Evolutionary conservation across 2,888 invertebrate genomes (phyloP).

Genomic region (Imbricaverruca yamaguchii): DNA sequence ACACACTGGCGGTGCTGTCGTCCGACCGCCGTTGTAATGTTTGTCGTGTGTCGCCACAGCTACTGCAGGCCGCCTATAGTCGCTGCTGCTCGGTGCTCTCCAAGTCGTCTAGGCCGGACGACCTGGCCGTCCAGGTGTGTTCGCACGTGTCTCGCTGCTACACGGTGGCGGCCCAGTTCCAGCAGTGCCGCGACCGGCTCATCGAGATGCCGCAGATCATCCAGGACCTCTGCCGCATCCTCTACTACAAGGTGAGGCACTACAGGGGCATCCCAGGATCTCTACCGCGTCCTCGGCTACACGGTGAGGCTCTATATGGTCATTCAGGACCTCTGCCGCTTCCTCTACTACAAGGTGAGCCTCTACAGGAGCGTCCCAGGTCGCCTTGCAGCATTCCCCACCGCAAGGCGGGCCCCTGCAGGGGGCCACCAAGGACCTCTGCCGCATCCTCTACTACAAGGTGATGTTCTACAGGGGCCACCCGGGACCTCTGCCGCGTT

Average conservation of each 20-base stretch:
- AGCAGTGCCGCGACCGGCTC: constrained; percentile 77
- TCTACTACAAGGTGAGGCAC: constrained; percentile 66
- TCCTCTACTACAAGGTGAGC: constrained; percentile 72
- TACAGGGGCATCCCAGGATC: too few species aligned
- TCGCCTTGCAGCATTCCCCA: too few species aligned
- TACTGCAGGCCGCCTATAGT: constrained; percentile 78
- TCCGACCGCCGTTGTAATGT: too few species aligned
- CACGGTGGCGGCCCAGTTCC: constrained; percentile 91
- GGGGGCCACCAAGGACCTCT: constrained; percentile 77
- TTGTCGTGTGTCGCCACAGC: constrained; percentile 37
- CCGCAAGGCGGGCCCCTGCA: constrained; percentile 47
- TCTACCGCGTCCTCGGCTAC: constrained; percentile 76
- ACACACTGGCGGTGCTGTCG: too few species aligned
- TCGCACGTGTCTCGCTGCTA: constrained; percentile 84
- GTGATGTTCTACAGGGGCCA: constrained; percentile 44
- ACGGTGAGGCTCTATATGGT: constrained; percentile 74
- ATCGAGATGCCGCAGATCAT: constrained; percentile 80
- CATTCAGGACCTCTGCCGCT: constrained; percentile 73
- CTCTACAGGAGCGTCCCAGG: too few species aligned
- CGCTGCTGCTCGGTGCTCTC: constrained; percentile 88
- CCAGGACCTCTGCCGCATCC: constrained; percentile 72
- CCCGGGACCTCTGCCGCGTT: too few species aligned
- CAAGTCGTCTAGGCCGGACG: constrained; percentile 63
- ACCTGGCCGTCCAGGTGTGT: constrained; percentile 83
- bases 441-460: constrained; percentile 75